These are phyloP conservation scores for Rhingia rostrata DNA, from an alignment of 2,888 invertebrate species.

Conservation along the genomic window DNA sequence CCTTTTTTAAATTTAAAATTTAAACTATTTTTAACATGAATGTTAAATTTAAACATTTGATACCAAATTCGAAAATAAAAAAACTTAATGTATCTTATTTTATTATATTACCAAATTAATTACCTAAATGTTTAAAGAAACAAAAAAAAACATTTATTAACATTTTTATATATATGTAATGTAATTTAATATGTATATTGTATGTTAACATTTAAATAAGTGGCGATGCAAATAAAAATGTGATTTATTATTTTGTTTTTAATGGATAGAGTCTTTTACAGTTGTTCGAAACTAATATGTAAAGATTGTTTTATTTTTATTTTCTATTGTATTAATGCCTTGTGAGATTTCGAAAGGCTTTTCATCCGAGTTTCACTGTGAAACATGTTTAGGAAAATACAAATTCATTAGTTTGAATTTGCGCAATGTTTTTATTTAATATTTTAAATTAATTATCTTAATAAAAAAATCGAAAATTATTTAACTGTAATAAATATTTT, in stretches of 20 bases:
- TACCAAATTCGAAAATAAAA: slow-evolving; percentile 26
- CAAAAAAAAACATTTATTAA: slow-evolving; percentile 28
- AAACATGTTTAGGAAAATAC: neutral
- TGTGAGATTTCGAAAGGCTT: neutral
- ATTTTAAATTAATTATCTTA: slow-evolving; percentile 19
- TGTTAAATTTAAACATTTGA: slow-evolving; percentile 26
- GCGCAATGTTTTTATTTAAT: slow-evolving; percentile 53
- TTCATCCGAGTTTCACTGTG: neutral
- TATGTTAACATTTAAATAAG: slow-evolving; percentile 30
- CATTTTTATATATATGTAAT: slow-evolving; percentile 12
- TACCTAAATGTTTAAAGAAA: slow-evolving; percentile 50
- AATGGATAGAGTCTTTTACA: too few species aligned
- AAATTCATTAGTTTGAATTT: slow-evolving; percentile 44
- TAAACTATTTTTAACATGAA: slow-evolving; percentile 1
- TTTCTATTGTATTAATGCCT: neutral
- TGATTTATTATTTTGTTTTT: slow-evolving; percentile 34
- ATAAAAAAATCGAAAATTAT: slow-evolving; percentile 18
- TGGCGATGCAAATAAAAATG: slow-evolving; percentile 21
- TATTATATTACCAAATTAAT: slow-evolving; percentile 3
- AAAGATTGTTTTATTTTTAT: neutral
- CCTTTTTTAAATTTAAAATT: slow-evolving; percentile 23
- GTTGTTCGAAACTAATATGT: too few species aligned
- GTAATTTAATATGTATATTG: slow-evolving; percentile 34
- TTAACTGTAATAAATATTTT: slow-evolving; percentile 52
- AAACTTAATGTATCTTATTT: slow-evolving; percentile 3